Conservation (phyloP, 2,888 invertebrate species). For the Melieria omissa region DNA sequence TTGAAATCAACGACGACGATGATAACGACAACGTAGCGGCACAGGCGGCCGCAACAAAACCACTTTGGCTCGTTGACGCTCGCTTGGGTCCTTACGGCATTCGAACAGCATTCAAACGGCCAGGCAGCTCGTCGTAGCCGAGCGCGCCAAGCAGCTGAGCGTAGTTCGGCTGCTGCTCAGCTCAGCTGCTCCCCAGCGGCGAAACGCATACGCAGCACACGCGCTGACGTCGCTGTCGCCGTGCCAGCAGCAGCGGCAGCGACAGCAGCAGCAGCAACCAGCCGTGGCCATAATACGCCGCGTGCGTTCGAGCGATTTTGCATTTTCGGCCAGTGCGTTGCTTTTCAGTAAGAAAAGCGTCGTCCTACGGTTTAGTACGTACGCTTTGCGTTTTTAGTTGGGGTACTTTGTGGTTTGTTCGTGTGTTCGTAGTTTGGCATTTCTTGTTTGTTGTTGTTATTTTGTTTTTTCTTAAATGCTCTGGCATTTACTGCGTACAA, state of each 20-base stretch:
- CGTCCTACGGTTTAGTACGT: slow-evolving; percentile 69
- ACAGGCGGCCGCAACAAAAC: too few relatives aligned
- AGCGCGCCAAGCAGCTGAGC: too few relatives aligned
- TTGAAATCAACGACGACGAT: too few relatives aligned
- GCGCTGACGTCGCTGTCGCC: too few relatives aligned
- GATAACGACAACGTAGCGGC: too few relatives aligned
- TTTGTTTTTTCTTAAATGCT: slow-evolving; percentile 19
- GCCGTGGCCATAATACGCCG: background rate
- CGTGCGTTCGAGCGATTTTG: slow-evolving; percentile 31
- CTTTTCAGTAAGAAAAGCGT: slow-evolving; percentile 68
- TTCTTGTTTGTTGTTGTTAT: background rate
- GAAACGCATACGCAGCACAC: too few relatives aligned
- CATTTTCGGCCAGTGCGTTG: slow-evolving; percentile 57
- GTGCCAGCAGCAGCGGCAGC: slow-evolving; percentile 37
- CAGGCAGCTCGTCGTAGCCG: too few relatives aligned
- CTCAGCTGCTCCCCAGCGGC: too few relatives aligned
- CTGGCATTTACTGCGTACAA: background rate
- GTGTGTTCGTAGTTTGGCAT: slow-evolving; percentile 47
- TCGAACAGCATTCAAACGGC: too few relatives aligned
- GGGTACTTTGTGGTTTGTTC: slow-evolving; percentile 54
- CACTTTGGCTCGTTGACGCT: too few relatives aligned
- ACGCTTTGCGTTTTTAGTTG: slow-evolving; percentile 63
- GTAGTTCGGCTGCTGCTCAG: too few relatives aligned
- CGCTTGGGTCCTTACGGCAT: too few relatives aligned
- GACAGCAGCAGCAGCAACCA: slow-evolving; percentile 36